Evolutionary conservation across 2,888 invertebrate species (phyloP).

Genomic region (Crematogaster levior): DNA sequence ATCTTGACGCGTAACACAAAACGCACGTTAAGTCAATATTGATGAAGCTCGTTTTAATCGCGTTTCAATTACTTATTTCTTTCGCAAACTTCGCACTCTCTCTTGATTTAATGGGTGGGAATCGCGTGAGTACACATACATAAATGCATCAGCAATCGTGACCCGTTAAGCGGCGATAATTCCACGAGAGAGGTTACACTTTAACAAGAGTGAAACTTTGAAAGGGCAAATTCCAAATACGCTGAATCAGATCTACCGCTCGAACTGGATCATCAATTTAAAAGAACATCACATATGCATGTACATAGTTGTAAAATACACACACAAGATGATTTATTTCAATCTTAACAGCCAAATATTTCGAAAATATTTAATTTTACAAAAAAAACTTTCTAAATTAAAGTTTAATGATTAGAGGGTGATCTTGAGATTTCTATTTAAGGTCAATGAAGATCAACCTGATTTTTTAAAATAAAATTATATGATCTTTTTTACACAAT

Average conservation of each 20-base stretch:
- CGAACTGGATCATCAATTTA: constrained; percentile 60
- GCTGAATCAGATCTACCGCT: constrained; percentile 30
- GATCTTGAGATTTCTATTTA: no score
- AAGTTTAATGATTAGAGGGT: no score
- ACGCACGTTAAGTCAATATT: neutral
- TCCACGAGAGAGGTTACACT: constrained; percentile 28
- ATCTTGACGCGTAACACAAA: constrained; percentile 1
- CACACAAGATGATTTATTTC: no score
- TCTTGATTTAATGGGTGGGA: neutral
- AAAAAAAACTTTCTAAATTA: no score
- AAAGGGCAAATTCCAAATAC: constrained; percentile 31
- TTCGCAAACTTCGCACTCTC: neutral
- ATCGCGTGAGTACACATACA: constrained; percentile 3
- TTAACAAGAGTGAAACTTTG: constrained; percentile 47
- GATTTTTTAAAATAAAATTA: no score
- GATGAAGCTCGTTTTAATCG: constrained; percentile 26
- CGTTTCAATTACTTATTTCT: constrained; percentile 29
- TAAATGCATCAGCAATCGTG: constrained; percentile 48
- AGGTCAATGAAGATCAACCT: no score
- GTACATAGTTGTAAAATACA: constrained; percentile 11
- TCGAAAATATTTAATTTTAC: no score
- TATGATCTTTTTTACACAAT: no score
- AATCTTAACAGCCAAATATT: no score
- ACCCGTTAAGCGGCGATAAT: constrained; percentile 41
- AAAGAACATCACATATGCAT: constrained; percentile 17